Conservation (phyloP, 1,140 invertebrate genomes). For the Drosophila athabasca region DNA sequence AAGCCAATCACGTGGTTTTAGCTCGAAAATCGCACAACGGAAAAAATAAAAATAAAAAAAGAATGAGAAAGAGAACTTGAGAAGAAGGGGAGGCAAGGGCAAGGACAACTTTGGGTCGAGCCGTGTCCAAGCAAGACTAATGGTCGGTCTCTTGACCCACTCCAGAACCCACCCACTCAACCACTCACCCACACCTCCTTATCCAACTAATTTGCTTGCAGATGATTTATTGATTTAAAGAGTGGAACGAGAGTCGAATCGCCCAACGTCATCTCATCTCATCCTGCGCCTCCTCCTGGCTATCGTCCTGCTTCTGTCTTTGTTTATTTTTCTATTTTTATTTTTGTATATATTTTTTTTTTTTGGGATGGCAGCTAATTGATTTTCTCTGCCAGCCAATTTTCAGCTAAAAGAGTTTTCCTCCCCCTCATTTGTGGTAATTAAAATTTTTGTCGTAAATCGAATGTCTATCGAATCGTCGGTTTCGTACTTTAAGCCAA, state of each 20-base stretch:
- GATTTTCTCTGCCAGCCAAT: constrained; percentile 71
- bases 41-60: constrained; percentile 16
- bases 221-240: constrained; percentile 81
- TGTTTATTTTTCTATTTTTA: constrained; percentile 46
- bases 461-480: constrained; percentile 8
- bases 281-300: constrained; percentile 8
- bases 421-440: constrained; percentile 48
- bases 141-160: constrained; percentile 39
- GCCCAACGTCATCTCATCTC: background rate
- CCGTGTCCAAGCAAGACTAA: constrained; percentile 79
- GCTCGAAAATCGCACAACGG: constrained; percentile 7
- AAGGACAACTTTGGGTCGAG: constrained; percentile 27
- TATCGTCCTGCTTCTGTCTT: constrained; percentile 44
- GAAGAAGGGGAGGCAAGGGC: constrained; percentile 10
- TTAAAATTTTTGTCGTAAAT: constrained; percentile 71
- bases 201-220: constrained; percentile 78
- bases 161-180: constrained; percentile 11
- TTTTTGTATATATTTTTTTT: constrained; percentile 35
- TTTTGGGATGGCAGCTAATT: constrained; percentile 55
- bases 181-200: constrained; percentile 5
- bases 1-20: constrained; percentile 74
- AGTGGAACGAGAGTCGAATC: constrained; percentile 7
- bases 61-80: background rate
- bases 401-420: constrained; percentile 65
- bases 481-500: constrained; percentile 6